A percentile compares a stretch with the other conserved stretches of the same genome.
Conservation (phyloP, 2,888 invertebrate species). For the Nasonovia ribisnigri region DNA sequence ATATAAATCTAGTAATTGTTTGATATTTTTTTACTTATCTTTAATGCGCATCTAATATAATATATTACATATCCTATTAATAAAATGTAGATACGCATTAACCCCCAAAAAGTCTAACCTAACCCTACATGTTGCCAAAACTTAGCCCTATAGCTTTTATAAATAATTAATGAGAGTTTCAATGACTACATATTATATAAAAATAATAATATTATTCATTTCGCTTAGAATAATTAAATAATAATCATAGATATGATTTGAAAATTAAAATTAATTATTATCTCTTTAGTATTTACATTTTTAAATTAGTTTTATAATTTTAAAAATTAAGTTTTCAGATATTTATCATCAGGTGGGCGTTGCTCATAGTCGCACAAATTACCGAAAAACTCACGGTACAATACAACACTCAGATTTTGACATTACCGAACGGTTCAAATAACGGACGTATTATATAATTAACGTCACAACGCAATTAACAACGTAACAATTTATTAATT, state of each 20-base stretch:
- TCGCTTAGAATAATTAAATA: background rate
- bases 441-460: background rate
- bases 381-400: background rate
- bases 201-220: background rate
- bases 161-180: background rate
- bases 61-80: background rate
- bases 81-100: background rate
- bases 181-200: background rate
- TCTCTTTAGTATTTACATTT: background rate
- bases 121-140: background rate
- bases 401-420: background rate
- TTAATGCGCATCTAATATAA: background rate
- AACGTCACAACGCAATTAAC: background rate
- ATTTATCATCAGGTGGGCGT: background rate
- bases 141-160: background rate
- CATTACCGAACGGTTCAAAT: fast-evolving
- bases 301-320: background rate
- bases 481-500: too few species aligned
- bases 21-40: background rate
- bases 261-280: background rate
- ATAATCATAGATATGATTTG: background rate
- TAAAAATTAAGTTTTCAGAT: background rate
- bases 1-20: background rate
- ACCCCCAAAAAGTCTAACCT: background rate
- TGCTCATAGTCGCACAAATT: background rate